Base-by-base conservation (phyloP, 2,888 invertebrate genomes). In the Hyposoter didymator region DNA sequence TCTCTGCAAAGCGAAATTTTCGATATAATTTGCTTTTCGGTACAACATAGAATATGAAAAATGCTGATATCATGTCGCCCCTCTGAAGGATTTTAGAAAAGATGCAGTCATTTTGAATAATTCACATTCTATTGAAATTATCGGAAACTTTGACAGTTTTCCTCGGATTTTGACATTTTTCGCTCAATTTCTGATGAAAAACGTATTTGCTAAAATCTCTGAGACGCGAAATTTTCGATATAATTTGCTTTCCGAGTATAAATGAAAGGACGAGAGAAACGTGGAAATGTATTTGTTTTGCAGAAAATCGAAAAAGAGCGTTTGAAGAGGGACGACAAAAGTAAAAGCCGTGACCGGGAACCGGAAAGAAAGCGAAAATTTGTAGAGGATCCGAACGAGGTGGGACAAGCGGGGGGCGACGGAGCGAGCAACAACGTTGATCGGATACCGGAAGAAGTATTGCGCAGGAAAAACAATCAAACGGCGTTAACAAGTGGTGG, bases 251-350 rank as follows among this genome's bases (percentile, higher is more conserved):
- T 39, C 39, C 39, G 8, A 2, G 35, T 35, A 35, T 35, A 35
- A 39, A 39, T 39, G 10, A 35, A 52, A n/a, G 14, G 32, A n/a
- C 5, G 35, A 8, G 17, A 39, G 35, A 7, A 49, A 4, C n/a
- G 10, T 12, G 32, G 1, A 1, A 22, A 70, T 67, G 7, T 7
- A 45, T 43, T 52, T 5, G 70, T 47, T 69, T 82, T 82, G 7
- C 67, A 93, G 92, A 91, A 92, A 89, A 87, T 92, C 39, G 92
- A 92, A 66, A 92, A 92, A 66, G 91, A 92, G 76, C 91, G 91
- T 12, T 75, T 96, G 64, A 95, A 95, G 88, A 95, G 95, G 89
- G 96, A 96, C 88, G 96, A 96, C 94, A 95, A 96, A 83, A 92
- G 95, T 86, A 95, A 95, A 87, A 94, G 75, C 28, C 84, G 78